phyloP scores from a whole-genome alignment of 2,888 invertebrate species.

The Nephrotoma guestfalica region DNA sequence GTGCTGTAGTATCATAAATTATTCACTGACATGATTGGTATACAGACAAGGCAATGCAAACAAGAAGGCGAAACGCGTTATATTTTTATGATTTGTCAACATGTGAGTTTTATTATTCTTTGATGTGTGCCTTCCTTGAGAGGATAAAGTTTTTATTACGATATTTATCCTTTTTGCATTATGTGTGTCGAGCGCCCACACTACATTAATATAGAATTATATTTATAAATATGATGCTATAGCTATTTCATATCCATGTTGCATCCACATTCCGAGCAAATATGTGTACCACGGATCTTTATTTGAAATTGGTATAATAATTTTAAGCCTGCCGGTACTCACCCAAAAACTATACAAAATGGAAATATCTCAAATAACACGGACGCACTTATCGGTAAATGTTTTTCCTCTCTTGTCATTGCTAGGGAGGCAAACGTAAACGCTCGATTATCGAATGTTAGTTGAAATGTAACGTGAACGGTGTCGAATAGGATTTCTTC shows the following conservation, averaged over 20 bases:
- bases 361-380: conserved; percentile 94
- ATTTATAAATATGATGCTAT: too few species aligned
- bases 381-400: conserved; percentile 74
- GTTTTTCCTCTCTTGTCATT: conserved; percentile 78
- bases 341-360: conserved; percentile 94
- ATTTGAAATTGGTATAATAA: too few species aligned
- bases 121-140: neutral
- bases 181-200: neutral
- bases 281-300: too few species aligned
- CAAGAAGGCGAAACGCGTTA: neutral
- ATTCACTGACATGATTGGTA: neutral
- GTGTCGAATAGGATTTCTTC: conserved; percentile 82
- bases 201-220: neutral
- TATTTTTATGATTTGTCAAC: neutral
- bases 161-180: neutral
- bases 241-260: too few species aligned
- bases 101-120: neutral
- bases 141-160: neutral
- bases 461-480: conserved; percentile 84
- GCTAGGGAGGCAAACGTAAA: conserved; percentile 70
- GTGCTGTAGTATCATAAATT: neutral
- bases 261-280: too few species aligned
- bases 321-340: conserved; percentile 23
- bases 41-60: neutral
- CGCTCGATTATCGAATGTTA: conserved; percentile 88